Conservation (phyloP, 2,113 vertebrate species). For the Rana temporaria region DNA sequence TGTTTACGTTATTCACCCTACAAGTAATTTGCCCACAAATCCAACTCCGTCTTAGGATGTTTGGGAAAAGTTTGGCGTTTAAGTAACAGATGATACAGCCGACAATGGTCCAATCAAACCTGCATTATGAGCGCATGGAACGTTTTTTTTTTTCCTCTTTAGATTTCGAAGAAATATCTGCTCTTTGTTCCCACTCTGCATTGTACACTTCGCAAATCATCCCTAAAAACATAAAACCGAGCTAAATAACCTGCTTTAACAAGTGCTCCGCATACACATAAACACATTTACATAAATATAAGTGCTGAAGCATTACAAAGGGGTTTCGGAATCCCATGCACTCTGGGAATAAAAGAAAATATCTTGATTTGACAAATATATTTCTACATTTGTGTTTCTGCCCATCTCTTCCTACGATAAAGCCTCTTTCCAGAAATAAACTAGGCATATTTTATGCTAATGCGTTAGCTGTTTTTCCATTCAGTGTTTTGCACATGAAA, state of each 20-base stretch:
- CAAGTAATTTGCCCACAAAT: not conserved
- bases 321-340: constrained; percentile 48
- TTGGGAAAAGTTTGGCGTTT: constrained; percentile 6
- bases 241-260: constrained; percentile 46
- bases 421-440: constrained; percentile 52
- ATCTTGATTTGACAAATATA: constrained; percentile 56
- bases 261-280: constrained; percentile 34
- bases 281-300: constrained; percentile 58
- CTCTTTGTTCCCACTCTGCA: constrained; percentile 25
- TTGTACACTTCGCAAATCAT: constrained; percentile 15
- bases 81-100: not conserved
- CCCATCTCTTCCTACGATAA: constrained; percentile 47
- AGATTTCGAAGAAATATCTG: not conserved
- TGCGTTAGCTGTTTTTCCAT: constrained; percentile 43
- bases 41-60: not conserved
- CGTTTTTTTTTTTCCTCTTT: not conserved
- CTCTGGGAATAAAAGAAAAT: constrained; percentile 41
- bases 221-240: constrained; percentile 32
- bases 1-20: no score
- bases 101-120: not conserved
- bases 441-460: constrained; percentile 56
- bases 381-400: constrained; percentile 50
- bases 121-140: no score
- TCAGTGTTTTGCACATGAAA: constrained; percentile 40
- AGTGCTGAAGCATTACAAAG: constrained; percentile 26